Conservation (phyloP, 64 coral and sea anemone genomes). For the Astreopora myriophthalma region DNA sequence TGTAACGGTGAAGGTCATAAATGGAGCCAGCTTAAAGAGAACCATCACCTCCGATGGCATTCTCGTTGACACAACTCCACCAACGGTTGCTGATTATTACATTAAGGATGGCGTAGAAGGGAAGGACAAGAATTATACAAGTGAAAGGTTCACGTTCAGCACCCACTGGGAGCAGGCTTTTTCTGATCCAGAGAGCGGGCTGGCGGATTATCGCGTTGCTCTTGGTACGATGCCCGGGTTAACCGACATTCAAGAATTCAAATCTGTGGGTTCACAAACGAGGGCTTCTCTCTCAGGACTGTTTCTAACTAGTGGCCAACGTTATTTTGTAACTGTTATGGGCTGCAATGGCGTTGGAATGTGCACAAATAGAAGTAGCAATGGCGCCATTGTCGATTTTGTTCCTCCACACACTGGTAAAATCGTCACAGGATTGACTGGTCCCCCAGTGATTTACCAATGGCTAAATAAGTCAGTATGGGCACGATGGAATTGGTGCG, state of each 20-base stretch:
- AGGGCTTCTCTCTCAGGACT: slow-evolving; percentile 53
- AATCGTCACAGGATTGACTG: slow-evolving; percentile 74
- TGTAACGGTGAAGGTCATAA: slow-evolving; percentile 73
- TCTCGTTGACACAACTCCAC: slow-evolving; percentile 74
- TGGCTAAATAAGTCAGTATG: slow-evolving; percentile 89
- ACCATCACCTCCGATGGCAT: slow-evolving; percentile 90
- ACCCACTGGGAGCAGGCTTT: slow-evolving; percentile 96
- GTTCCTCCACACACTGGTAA: slow-evolving; percentile 85
- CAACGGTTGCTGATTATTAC: slow-evolving; percentile 63
- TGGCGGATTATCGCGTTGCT: slow-evolving; percentile 69
- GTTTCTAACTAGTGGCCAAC: slow-evolving; percentile 73
- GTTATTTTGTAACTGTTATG: slow-evolving; percentile 80
- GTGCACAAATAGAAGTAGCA: slow-evolving; percentile 91
- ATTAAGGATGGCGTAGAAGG: slow-evolving; percentile 90
- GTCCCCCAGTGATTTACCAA: slow-evolving; percentile 77
- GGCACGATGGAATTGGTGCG: slow-evolving; percentile 98
- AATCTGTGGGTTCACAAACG: slow-evolving; percentile 65
- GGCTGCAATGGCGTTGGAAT: slow-evolving; percentile 95
- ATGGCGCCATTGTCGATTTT: slow-evolving; percentile 89
- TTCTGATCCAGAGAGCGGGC: slow-evolving; percentile 77
- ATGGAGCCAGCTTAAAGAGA: slow-evolving; percentile 76
- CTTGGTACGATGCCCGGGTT: slow-evolving; percentile 69
- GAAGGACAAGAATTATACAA: slow-evolving; percentile 76
- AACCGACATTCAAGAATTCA: slow-evolving; percentile 42
- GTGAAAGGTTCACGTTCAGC: slow-evolving; percentile 55